Conservation (phyloP, 2,888 invertebrate species). For the Zeuzera pyrina region DNA sequence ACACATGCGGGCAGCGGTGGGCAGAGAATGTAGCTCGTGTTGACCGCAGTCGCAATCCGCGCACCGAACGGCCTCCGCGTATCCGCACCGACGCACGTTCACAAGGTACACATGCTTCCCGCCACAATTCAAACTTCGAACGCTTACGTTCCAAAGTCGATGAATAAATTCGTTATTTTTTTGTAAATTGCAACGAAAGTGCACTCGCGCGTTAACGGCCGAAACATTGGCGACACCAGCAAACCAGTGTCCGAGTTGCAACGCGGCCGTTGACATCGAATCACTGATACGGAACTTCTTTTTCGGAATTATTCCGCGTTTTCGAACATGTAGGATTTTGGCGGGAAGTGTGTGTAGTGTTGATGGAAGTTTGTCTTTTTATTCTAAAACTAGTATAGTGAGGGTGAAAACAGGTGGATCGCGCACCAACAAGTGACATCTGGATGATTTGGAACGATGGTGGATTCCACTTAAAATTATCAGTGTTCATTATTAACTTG, state of each 20-base stretch:
- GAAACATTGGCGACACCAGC: conserved; percentile 45
- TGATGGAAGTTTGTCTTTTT: conserved; percentile 30
- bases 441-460: conserved; percentile 50
- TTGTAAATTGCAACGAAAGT: conserved; percentile 46
- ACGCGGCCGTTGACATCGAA: conserved; percentile 59
- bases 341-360: conserved; percentile 52
- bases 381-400: conserved; percentile 21
- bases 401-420: conserved; percentile 55
- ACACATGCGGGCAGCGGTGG: conserved; percentile 52
- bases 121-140: conserved; percentile 58
- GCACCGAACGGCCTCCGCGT: conserved; percentile 59
- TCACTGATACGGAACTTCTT: conserved; percentile 33
- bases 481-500: conserved; percentile 36
- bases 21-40: conserved; percentile 40
- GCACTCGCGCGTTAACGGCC: conserved; percentile 53
- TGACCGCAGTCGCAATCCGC: conserved; percentile 59
- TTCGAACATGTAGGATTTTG: conserved; percentile 46
- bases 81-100: conserved; percentile 45
- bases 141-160: conserved; percentile 17
- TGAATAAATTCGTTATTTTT: conserved; percentile 38
- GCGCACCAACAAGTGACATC: conserved; percentile 38
- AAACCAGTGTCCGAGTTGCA: conserved; percentile 56
- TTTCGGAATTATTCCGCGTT: conserved; percentile 27
- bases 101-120: conserved; percentile 60
- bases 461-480: conserved; percentile 57